Base-by-base conservation (phyloP, 2,797 vertebrate genomes). In the Babyrousa celebensis region DNA sequence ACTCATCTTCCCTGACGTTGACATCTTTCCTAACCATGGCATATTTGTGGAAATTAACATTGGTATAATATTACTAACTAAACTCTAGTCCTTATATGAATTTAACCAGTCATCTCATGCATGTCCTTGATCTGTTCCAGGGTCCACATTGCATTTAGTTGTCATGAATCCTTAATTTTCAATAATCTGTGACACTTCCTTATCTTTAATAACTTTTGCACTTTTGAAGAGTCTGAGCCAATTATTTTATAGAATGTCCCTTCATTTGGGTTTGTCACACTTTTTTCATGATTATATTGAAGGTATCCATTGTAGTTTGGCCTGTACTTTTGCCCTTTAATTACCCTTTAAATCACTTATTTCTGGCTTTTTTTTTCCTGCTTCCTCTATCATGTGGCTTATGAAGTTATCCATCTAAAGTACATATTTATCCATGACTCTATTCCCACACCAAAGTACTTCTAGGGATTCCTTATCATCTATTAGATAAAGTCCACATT, bases 81-180 rank as follows among this genome's bases (percentile, higher is more conserved):
- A 80, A 18, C 2, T 14, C 10, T 18, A 17, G 25, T 21, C 36
- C 93, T 70, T 62, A 52, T 82, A 72, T 83, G 63, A 94, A 85
- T 78, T 32, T 85, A 9, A 88, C 4, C 36, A 65, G 11, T 82
- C 70, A 56, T 60, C 48, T 23, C 54, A 43, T 4, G 40, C 65
- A 88, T 91, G 27, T 60, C 52, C 48, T 54, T 77, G 21, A 32
- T 40, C 7, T 90, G 54, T 96, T 72, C 25, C 40, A 48, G 15
- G 12, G 48, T 52, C 21, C 1, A 17, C 12, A 6, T 9, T 91
- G 3, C 48, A 67, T 36, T 88, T 65, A 43, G 18, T 79, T 84
- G 12, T 83, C 23, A 16, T n/a, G 84, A 85, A 85, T 60, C 43
- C 72, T 95, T 95, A 72, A 67, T 68, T 91, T 43, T 87, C 36